A percentile compares a stretch with the other conserved stretches of the same genome.
Evolutionary conservation across 2,888 invertebrate species (phyloP).

Genomic region (Nyleta sp.): DNA sequence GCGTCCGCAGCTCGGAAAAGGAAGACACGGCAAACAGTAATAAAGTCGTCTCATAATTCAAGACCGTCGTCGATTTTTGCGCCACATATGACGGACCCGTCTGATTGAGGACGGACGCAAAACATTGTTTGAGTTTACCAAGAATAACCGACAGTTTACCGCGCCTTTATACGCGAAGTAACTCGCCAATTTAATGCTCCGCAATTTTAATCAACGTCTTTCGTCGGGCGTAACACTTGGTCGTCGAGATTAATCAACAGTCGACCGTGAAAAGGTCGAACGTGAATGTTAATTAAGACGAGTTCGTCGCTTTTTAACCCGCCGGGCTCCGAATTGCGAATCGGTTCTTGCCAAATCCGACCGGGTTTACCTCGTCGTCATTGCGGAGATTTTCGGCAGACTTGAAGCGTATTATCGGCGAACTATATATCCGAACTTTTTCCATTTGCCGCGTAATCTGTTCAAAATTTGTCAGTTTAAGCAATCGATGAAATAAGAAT

Average conservation of each 20-base stretch:
- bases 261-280: conserved; percentile 50
- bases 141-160: conserved; percentile 38
- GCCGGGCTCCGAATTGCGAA: conserved; percentile 39
- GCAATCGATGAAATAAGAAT: conserved; percentile 48
- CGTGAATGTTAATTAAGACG: conserved; percentile 58
- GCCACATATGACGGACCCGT: conserved; percentile 20
- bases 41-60: conserved; percentile 34
- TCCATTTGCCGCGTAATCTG: conserved; percentile 50
- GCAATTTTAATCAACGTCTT: conserved; percentile 62
- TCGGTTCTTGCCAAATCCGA: conserved; percentile 44
- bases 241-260: conserved; percentile 54
- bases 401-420: conserved; percentile 58
- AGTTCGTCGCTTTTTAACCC: conserved; percentile 38
- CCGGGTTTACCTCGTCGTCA: conserved; percentile 49
- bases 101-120: conserved; percentile 34
- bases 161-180: conserved; percentile 21
- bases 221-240: conserved; percentile 25
- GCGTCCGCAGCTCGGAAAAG: too few relatives aligned
- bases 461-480: conserved; percentile 52
- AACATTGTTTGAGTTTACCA: conserved; percentile 46
- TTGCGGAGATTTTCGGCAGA: conserved; percentile 55
- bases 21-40: conserved; percentile 11
- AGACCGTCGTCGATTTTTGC: conserved; percentile 29
- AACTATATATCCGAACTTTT: conserved; percentile 33
- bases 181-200: too few relatives aligned